Conservation (phyloP, 2,113 vertebrate genomes). For the Aegithalos caudatus region DNA sequence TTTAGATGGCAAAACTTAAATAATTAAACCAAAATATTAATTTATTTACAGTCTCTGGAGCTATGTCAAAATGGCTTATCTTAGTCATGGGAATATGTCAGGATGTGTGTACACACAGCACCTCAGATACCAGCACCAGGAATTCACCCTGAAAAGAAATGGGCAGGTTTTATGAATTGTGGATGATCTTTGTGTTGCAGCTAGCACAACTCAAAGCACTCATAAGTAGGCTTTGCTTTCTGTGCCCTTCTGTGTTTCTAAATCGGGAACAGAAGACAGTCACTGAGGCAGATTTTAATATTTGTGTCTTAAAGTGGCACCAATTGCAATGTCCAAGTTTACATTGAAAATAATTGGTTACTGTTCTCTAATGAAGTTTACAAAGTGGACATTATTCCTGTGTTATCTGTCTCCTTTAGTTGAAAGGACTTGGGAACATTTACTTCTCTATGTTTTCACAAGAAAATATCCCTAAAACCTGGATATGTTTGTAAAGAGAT, state of each 20-base stretch:
- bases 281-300: background rate
- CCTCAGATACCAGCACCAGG: background rate
- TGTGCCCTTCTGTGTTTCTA: background rate
- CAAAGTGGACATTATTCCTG: background rate
- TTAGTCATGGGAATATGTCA: background rate
- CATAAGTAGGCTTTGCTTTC: background rate
- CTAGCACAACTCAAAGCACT: background rate
- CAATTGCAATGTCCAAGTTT: background rate
- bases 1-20: background rate
- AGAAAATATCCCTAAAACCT: background rate
- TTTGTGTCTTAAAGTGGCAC: background rate
- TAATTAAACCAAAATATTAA: background rate
- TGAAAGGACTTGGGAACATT: background rate
- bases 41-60: background rate
- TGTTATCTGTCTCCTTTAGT: background rate
- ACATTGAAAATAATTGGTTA: background rate
- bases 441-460: background rate
- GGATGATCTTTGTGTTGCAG: background rate
- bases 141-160: background rate
- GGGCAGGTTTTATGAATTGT: background rate
- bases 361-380: background rate
- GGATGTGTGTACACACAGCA: background rate
- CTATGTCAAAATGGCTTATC: background rate
- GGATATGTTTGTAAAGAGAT: background rate
- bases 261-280: background rate